A percentile compares a stretch with the other conserved stretches of the same genome.
Evolutionary conservation across 2,888 invertebrate genomes (phyloP).

Genomic region (Melikaiella ostensackeni): DNA sequence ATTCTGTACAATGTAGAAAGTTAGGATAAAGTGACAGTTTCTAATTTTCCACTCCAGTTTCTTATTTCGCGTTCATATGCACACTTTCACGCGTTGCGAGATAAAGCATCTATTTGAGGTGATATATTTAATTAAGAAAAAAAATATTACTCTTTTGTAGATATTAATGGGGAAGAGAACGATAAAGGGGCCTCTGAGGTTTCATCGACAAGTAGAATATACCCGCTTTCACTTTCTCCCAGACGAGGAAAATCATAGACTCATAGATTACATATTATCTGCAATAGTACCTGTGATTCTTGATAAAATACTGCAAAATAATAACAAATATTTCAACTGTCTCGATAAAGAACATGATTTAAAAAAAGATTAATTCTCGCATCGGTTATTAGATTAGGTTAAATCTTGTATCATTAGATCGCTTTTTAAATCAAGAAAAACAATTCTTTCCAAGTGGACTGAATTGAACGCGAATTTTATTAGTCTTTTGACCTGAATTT

Average conservation of each 20-base stretch:
- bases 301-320: neutral
- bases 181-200: neutral
- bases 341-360: neutral
- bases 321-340: neutral
- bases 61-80: slow-evolving; percentile 5
- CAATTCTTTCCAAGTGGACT: neutral
- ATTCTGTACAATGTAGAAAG: neutral
- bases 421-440: neutral
- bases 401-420: neutral
- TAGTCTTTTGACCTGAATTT: slow-evolving; percentile 16
- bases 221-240: slow-evolving; percentile 31
- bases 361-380: neutral
- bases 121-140: slow-evolving; percentile 11
- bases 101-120: neutral
- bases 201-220: slow-evolving; percentile 11
- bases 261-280: slow-evolving; percentile 13
- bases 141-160: slow-evolving; percentile 10
- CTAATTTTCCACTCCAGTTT: neutral
- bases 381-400: no score
- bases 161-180: neutral
- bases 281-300: neutral
- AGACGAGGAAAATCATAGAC: slow-evolving; percentile 31
- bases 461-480: slow-evolving; percentile 3
- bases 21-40: neutral
- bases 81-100: neutral